Base-by-base conservation (phyloP, 2,888 invertebrate genomes). In the Caenorhabditis sp. region DNA sequence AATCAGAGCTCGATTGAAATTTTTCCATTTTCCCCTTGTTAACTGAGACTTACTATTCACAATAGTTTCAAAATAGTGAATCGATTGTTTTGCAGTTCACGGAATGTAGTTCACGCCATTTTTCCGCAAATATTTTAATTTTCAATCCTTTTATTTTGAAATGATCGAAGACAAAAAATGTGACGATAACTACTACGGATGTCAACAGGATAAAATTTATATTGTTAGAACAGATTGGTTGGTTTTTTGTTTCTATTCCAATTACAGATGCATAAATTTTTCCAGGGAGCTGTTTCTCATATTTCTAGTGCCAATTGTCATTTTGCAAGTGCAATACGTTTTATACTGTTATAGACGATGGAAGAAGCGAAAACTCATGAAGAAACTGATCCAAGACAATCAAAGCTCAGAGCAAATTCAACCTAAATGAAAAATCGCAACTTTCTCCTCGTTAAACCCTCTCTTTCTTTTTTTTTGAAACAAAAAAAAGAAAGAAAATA, bases 281-380 rank as follows among this genome's bases (percentile, higher is more conserved):
- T 58, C 5, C 53, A 65, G 70, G 58, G 36, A 65, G 1, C 61
- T 58, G 1, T 62, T 62, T 31, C 24, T 70, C 12, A 65, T 70
- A 26, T 62, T 62, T 62, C 60, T 70, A 2, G 58, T 66, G 2
- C 70, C 70, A 0, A 58, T 70, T 36, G 62, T 70, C 14, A 31
- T 66, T 58, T 50, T 70, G 19, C 66, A 70, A 53, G 23, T 59
- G 0, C 51, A 58, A 26, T 70, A 70, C 54, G n/a, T 54, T 14
- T 19, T 50, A 1, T 51, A 19, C n/a, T 51, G 4, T 3, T 51
- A 3, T 1, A 51, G 12, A 23, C 31, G 53, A 14, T 27, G 61
- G 19, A 51, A 58, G 17, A 61, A 62, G 37, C 50, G 69, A 4
- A 23, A 62, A 27, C 27, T 53, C 0, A 65, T 66, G 17, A 51